A percentile compares a stretch with the other conserved stretches of the same genome.
phyloP scores from a whole-genome alignment of 2,888 invertebrate species.

The Metellina segmentata region DNA sequence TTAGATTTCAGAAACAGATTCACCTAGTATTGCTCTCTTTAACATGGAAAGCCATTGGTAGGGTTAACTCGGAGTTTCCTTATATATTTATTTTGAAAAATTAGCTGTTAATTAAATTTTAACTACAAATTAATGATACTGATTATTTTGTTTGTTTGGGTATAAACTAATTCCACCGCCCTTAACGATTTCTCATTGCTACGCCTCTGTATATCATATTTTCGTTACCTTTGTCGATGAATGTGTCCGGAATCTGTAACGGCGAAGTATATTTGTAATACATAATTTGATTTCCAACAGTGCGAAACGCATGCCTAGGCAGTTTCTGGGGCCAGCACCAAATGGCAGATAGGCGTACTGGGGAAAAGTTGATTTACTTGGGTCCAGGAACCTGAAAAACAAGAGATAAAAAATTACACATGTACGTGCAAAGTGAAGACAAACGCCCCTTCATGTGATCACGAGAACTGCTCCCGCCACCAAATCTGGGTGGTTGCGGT shows the following conservation, averaged over 20 bases:
- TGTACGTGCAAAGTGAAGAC: no score
- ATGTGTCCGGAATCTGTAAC: conserved; percentile 32
- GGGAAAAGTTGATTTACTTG: conserved; percentile 23
- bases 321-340: conserved; percentile 58
- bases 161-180: background rate
- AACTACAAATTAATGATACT: background rate
- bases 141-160: no score
- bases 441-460: no score
- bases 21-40: background rate
- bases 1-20: no score
- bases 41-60: no score
- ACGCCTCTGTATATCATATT: background rate
- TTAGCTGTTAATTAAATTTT: no score
- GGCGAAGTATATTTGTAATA: conserved; percentile 42
- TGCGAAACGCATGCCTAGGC: conserved; percentile 59
- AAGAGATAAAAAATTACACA: no score
- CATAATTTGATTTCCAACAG: conserved; percentile 57
- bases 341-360: conserved; percentile 57
- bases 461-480: no score
- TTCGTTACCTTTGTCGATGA: conserved; percentile 36
- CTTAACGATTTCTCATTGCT: background rate
- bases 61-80: background rate
- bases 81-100: background rate
- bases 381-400: conserved; percentile 18
- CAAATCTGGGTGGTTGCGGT: no score